Evolutionary conservation across 1,140 invertebrate genomes (phyloP), one percentile per base, ranked within the genome.

Genomic region (Sminthurides bifidus): DNA sequence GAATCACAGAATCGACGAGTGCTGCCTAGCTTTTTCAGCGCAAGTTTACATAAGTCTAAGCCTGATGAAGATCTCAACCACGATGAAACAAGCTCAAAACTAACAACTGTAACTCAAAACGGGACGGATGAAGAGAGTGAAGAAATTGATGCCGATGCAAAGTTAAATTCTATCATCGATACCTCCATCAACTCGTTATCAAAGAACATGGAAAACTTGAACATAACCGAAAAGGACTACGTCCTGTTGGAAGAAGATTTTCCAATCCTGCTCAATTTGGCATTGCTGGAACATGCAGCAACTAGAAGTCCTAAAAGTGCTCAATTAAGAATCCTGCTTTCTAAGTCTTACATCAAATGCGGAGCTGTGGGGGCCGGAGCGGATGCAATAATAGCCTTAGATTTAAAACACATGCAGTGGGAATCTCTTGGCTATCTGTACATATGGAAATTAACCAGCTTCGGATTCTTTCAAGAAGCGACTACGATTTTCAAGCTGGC

Each of bases 401-500:
- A 96, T 66, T 79, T 92, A 46, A 97, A 97, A 74, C 89, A 95
- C 72, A 82, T 96, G 58, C 92, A 96, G 69, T 75, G 93, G 68
- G 90, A 95, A 73, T 90, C 91, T 0, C 73, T 96, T 65, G 84
- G 90, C 46, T 85, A 90, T 73, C 73, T 90, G 50, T 81, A 90
- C 69, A 80, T 79, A 51, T 81, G 82, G 60, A 76, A 85, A 56
- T 73, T 91, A 53, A 73, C 79, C 3, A 72, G 82, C 43, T 75
- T 79, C 21, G 86, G 82, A 5, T 77, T 84, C 43, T 81, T 82
- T 65, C 71, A 76, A 1, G 71, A 80, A 27, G 81, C 81, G 24
- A 72, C 75, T 4, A 72, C 75, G 52, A 76, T 82, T 33, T 81
- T 83, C 61, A 79, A 82, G 61, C 72, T 76, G 19, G 82, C 87